These are phyloP conservation scores for Apistogramma diplotaenia DNA, from an alignment of 2,113 vertebrate genomes.

Conservation along the genomic window DNA sequence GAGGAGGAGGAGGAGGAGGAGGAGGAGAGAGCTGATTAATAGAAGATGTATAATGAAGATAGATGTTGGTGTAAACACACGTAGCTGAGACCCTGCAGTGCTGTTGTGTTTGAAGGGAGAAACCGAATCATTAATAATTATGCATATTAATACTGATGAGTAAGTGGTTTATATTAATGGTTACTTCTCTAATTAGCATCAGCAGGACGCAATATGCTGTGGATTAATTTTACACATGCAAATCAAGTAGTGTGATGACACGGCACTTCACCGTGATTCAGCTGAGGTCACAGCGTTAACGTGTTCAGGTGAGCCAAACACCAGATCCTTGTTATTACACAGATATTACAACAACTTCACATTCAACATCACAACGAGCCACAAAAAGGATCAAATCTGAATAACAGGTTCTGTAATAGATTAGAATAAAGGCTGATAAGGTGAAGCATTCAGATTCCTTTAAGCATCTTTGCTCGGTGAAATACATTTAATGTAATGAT, in stretches of 20 bases:
- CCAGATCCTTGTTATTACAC: not conserved
- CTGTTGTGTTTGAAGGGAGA: slow-evolving; percentile 19
- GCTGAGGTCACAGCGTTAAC: not conserved
- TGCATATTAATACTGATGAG: slow-evolving; percentile 74
- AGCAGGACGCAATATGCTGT: slow-evolving; percentile 60
- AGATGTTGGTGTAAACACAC: slow-evolving; percentile 57
- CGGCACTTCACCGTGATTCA: not conserved
- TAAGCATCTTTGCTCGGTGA: too few relatives aligned
- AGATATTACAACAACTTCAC: not conserved
- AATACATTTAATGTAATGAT: not conserved
- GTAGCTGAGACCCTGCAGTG: slow-evolving; percentile 30
- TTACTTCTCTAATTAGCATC: slow-evolving; percentile 71
- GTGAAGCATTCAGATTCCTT: not conserved
- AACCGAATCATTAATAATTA: slow-evolving; percentile 71
- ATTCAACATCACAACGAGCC: not conserved
- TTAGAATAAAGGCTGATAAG: not conserved
- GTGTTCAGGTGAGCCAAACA: not conserved
- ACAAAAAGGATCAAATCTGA: not conserved
- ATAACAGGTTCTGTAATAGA: not conserved
- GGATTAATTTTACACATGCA: slow-evolving; percentile 57
- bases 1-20: not conserved
- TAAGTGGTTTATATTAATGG: slow-evolving; percentile 68
- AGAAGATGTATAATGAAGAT: slow-evolving; percentile 53
- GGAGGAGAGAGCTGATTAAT: slow-evolving; percentile 22
- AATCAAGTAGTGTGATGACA: slow-evolving; percentile 35